Evolutionary conservation across 2,888 invertebrate genomes (phyloP), one percentile per base, ranked within the genome.

Genomic region (Apamea sordens): DNA sequence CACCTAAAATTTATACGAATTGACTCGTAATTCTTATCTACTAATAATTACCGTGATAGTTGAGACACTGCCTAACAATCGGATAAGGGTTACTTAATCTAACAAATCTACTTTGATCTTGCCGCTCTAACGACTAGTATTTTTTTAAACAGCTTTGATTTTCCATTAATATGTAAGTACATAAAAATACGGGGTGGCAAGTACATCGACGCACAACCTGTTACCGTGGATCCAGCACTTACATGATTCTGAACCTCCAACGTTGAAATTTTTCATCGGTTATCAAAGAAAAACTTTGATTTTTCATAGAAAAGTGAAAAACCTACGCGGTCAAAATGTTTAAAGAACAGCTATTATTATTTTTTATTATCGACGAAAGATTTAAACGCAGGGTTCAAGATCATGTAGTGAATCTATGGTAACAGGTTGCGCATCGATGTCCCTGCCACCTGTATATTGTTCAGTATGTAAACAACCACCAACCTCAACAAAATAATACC

Each of bases 401-500:
- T 41, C 41, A 41, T 41, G 41, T 41, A 41, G 4, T 41, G 41
- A 41, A 41, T 41, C 41, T 7, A 41, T 41, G 7, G 41, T 6
- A 36, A 36, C 36, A 36, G 36, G 47, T 47, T 47, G 47, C 47
- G 2, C 15, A 47, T 13, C 47, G 13, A 47, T 47, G 47, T 47
- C 13, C 47, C 47, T 13, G 0, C 47, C 47, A 47, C 15, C 47
- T 15, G 47, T 47, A 56, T 11, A 18, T 24, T 72, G 24, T 63
- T 64, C 21, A 24, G n/a, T 86, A 79, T 59, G 21, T 76, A 80
- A 81, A 72, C 8, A 81, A 68, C 15, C 47, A 90, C 92, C 91
- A 91, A 94, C 94, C 93, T 93, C 76, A 93, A 73, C n/a, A 93
- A 61, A 64, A 92, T 72, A 63, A 92, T 76, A 88, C 91, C 91